These are phyloP conservation scores for Ambastaia sidthimunki DNA, from an alignment of 2,797 vertebrate species.

Conservation along the genomic window DNA sequence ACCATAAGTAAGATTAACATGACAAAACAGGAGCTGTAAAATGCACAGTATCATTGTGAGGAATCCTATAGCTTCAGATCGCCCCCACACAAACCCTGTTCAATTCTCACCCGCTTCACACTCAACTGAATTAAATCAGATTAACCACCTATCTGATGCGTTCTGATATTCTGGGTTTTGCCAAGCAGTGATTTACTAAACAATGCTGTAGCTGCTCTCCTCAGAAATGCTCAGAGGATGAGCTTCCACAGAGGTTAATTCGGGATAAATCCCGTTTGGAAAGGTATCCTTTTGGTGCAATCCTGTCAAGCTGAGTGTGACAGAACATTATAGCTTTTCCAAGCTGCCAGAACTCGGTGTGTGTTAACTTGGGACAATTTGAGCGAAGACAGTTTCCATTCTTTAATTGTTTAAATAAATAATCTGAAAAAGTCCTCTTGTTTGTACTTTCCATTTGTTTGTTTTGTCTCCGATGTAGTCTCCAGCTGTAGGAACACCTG, in stretches of 20 bases:
- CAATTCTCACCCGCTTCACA: background rate
- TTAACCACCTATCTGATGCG: conserved; percentile 27
- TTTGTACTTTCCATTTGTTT: conserved; percentile 18
- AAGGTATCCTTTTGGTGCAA: conserved; percentile 16
- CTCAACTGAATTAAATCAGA: conserved; percentile 30
- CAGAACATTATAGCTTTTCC: background rate
- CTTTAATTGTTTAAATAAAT: conserved; percentile 14
- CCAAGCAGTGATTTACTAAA: conserved; percentile 44
- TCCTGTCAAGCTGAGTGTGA: conserved; percentile 17
- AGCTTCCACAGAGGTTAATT: conserved; percentile 32
- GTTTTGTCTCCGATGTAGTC: background rate
- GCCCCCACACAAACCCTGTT: conserved; percentile 24
- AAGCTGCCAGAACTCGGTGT: conserved; percentile 7
- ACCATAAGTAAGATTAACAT: conserved; percentile 26
- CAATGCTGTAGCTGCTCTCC: conserved; percentile 22
- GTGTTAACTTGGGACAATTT: conserved; percentile 3
- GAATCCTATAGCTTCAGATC: conserved; percentile 4
- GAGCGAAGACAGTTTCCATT: background rate
- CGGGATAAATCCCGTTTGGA: conserved; percentile 25
- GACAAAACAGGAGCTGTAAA: conserved; percentile 7
- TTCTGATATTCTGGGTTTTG: conserved; percentile 1
- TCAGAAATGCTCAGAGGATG: conserved; percentile 23
- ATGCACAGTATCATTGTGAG: conserved; percentile 14
- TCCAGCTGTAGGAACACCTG: conserved; percentile 31
- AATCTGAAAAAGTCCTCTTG: background rate